phyloP scores from a whole-genome alignment of 2,797 vertebrate species.

The Echeneis naucrates region DNA sequence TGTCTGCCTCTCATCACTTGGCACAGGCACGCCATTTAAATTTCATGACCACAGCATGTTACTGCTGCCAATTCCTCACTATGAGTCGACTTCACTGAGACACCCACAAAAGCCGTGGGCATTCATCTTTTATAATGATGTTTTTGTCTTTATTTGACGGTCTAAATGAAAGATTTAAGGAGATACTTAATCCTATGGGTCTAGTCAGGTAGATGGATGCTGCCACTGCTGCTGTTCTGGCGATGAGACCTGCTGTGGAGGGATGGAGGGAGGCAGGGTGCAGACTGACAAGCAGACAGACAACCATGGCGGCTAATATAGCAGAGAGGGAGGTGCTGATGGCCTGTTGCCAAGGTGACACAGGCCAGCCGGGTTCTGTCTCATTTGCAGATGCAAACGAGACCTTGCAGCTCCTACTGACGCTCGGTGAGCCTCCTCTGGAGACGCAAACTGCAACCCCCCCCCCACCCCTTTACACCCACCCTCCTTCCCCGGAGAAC shows the following conservation, averaged over 20 bases:
- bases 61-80: slow-evolving; percentile 65
- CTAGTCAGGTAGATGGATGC: slow-evolving; percentile 67
- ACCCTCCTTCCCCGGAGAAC: slow-evolving; percentile 67
- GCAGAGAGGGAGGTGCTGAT: slow-evolving; percentile 80
- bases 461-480: slow-evolving; percentile 45
- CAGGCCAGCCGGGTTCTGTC: slow-evolving; percentile 80
- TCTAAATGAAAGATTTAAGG: slow-evolving; percentile 71
- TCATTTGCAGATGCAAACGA: slow-evolving; percentile 87
- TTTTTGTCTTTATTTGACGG: slow-evolving; percentile 63
- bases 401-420: slow-evolving; percentile 74
- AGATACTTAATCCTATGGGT: slow-evolving; percentile 66
- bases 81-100: slow-evolving; percentile 65
- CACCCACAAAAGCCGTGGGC: slow-evolving; percentile 63
- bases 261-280: slow-evolving; percentile 73
- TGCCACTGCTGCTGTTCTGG: slow-evolving; percentile 54
- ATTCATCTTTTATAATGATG: slow-evolving; percentile 74
- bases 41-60: slow-evolving; percentile 78
- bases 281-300: slow-evolving; percentile 83
- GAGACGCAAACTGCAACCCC: slow-evolving; percentile 69
- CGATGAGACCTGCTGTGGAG: slow-evolving; percentile 64
- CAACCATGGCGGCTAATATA: slow-evolving; percentile 75
- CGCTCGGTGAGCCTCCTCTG: slow-evolving; percentile 68
- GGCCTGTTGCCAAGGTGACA: slow-evolving; percentile 87
- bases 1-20: slow-evolving; percentile 66
- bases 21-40: slow-evolving; percentile 70